Evolutionary conservation across 92 coral and sea anemone species (phyloP).

Genomic region (Palythoa grandis): DNA sequence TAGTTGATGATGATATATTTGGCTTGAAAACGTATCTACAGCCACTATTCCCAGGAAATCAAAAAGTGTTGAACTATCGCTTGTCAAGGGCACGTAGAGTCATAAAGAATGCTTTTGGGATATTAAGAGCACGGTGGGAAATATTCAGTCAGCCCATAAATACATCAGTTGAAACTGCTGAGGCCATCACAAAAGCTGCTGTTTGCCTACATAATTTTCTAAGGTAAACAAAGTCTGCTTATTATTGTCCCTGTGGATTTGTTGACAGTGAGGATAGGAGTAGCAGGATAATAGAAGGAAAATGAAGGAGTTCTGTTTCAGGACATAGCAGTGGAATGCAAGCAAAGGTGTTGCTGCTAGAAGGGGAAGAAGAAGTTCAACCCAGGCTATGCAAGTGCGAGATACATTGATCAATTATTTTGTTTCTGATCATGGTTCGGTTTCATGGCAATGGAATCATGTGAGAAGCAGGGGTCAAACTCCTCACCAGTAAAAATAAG

Average conservation of each 20-base stretch:
- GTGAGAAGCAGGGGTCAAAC: conserved; percentile 73
- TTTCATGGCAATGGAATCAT: conserved; percentile 73
- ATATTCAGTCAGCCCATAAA: conserved; percentile 62
- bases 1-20: conserved; percentile 66
- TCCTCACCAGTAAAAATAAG: no score
- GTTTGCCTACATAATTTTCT: conserved; percentile 73
- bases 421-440: conserved; percentile 63
- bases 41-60: conserved; percentile 69
- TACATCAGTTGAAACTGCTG: conserved; percentile 72
- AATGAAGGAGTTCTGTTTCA: conserved; percentile 53
- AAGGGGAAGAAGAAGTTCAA: conserved; percentile 60
- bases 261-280: conserved; percentile 60
- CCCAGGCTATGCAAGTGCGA: conserved; percentile 55
- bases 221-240: conserved; percentile 60
- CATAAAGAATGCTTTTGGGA: conserved; percentile 72
- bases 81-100: conserved; percentile 65
- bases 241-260: conserved; percentile 66
- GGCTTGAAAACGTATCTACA: conserved; percentile 60
- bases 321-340: conserved; percentile 39
- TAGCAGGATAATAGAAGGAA: conserved; percentile 61
- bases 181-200: conserved; percentile 64
- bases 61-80: conserved; percentile 68
- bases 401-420: conserved; percentile 59
- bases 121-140: conserved; percentile 71
- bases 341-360: conserved; percentile 41